A percentile compares a stretch with the other conserved stretches of the same genome.
phyloP scores from a whole-genome alignment of 2,113 vertebrate species.

The Pimephales promelas region DNA sequence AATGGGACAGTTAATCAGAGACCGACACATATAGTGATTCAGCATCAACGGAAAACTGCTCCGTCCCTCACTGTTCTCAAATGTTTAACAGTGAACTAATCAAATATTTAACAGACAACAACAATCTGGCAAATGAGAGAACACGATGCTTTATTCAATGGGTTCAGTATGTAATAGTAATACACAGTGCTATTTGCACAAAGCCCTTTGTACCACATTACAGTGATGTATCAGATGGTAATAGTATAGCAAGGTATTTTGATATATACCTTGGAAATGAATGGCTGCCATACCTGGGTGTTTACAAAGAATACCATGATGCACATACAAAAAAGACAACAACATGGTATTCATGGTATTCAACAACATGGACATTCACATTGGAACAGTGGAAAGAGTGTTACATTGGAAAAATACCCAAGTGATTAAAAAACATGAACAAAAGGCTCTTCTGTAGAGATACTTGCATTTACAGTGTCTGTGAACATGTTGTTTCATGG shows the following conservation, averaged over 20 bases:
- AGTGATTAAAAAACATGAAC: conserved; percentile 14
- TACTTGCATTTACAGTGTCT: conserved; percentile 17
- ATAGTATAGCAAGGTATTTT: background rate
- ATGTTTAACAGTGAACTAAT: conserved; percentile 51
- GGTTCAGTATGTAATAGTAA: conserved; percentile 6
- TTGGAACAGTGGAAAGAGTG: background rate
- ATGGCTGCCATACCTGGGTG: background rate
- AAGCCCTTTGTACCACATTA: background rate
- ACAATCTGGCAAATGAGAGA: background rate
- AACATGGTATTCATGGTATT: too few species aligned
- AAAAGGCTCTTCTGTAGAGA: background rate
- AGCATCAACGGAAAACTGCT: conserved; percentile 71
- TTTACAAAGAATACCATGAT: background rate
- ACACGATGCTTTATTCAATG: background rate
- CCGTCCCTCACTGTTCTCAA: conserved; percentile 60
- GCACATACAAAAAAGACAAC: background rate
- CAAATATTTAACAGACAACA: conserved; percentile 13
- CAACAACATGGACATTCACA: too few species aligned
- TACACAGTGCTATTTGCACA: background rate
- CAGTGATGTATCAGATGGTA: background rate
- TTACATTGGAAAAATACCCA: background rate
- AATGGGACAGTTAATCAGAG: conserved; percentile 65
- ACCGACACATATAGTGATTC: conserved; percentile 61
- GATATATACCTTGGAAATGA: background rate
- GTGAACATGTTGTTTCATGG: conserved; percentile 20